These are phyloP conservation scores for Pagrus major DNA, from an alignment of 2,113 vertebrate genomes.

Conservation along the genomic window DNA sequence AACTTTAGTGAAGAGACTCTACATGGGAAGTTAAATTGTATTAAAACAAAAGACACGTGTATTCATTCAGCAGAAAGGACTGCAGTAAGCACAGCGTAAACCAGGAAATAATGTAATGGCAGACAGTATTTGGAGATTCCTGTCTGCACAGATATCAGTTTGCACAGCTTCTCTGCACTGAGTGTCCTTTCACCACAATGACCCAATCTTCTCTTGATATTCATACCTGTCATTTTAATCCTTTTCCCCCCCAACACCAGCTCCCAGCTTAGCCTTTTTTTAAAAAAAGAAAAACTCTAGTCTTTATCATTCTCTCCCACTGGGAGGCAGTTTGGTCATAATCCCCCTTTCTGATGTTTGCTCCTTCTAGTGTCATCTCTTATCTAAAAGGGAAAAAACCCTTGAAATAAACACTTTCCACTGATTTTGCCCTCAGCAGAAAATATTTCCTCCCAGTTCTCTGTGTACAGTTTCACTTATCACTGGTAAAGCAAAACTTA, in stretches of 20 bases:
- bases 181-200: conserved; percentile 19
- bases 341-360: conserved; percentile 62
- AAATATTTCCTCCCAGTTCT: conserved; percentile 46
- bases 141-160: conserved; percentile 21
- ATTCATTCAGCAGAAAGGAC: not conserved
- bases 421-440: conserved; percentile 40
- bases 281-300: conserved; percentile 5
- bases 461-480: conserved; percentile 53
- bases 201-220: conserved; percentile 39
- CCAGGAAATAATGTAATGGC: not conserved
- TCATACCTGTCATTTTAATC: conserved; percentile 61
- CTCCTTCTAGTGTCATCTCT: conserved; percentile 57
- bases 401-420: conserved; percentile 67
- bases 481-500: conserved; percentile 42
- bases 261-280: conserved; percentile 16
- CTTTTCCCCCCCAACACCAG: conserved; percentile 1
- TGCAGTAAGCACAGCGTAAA: not conserved
- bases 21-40: not conserved
- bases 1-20: not conserved
- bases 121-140: conserved; percentile 18
- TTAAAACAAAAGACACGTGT: not conserved
- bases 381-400: conserved; percentile 56
- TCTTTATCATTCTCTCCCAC: conserved; percentile 41
- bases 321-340: conserved; percentile 56
- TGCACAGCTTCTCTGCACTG: conserved; percentile 9